These are phyloP conservation scores for Trachurus trachurus DNA, from an alignment of 2,797 vertebrate genomes.

Conservation along the genomic window DNA sequence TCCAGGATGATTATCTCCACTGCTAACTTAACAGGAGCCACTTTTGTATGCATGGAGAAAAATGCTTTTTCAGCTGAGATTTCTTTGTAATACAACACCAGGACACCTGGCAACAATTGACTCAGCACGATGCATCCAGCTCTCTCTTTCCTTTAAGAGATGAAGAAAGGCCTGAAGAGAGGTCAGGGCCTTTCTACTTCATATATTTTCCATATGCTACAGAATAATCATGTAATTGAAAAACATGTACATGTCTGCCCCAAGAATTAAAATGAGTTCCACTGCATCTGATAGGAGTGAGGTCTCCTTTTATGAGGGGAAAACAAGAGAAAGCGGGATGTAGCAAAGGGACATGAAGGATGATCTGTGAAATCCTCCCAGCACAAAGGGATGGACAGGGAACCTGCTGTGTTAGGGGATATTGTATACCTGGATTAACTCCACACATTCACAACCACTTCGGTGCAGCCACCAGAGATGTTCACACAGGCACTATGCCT, in stretches of 20 bases:
- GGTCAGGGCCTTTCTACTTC: background rate
- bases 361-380: conserved; percentile 23
- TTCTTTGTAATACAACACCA: background rate
- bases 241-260: background rate
- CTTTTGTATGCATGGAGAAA: background rate
- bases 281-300: background rate
- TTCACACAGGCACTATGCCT: background rate
- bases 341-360: conserved; percentile 13
- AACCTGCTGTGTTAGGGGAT: conserved; percentile 54
- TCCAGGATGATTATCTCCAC: background rate
- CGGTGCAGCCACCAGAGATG: conserved; percentile 14
- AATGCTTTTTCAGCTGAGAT: background rate
- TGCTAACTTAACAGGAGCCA: background rate
- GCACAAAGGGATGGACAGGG: conserved; percentile 53
- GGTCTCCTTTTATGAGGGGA: conserved; percentile 24
- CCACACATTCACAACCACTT: conserved; percentile 29
- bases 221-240: background rate
- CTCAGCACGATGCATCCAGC: background rate
- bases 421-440: conserved; percentile 72
- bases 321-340: conserved; percentile 2
- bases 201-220: background rate
- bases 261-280: conserved; percentile 5
- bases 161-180: background rate
- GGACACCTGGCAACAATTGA: background rate
- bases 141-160: too few species aligned